Conservation (phyloP, 1,140 invertebrate genomes). For the Octopus sinensis region DNA sequence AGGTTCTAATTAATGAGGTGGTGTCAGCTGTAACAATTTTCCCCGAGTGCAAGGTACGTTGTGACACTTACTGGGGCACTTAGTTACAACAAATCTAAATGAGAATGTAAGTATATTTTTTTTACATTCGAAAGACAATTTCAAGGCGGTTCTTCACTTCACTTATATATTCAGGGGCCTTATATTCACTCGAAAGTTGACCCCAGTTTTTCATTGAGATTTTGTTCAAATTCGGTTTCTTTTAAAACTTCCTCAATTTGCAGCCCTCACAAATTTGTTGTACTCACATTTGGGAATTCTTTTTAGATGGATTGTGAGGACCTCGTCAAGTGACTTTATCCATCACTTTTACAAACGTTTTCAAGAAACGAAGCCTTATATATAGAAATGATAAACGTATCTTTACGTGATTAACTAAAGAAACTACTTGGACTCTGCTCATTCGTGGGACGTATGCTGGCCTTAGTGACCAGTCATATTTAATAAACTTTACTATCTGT, state of each 20-base stretch:
- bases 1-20: no score
- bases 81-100: neutral
- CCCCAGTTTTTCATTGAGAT: neutral
- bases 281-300: neutral
- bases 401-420: neutral
- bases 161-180: neutral
- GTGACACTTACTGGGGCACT: no score
- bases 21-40: no score
- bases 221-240: neutral
- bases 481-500: neutral
- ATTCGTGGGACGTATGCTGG: neutral
- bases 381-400: neutral
- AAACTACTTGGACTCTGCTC: neutral
- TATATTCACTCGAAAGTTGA: neutral
- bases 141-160: neutral
- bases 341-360: neutral
- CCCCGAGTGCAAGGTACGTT: no score
- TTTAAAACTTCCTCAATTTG: conserved; percentile 4
- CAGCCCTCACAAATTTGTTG: neutral
- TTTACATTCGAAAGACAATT: neutral
- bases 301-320: neutral
- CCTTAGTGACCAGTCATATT: neutral
- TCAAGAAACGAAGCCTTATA: neutral
- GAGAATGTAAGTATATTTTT: neutral
- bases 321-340: neutral